These are phyloP conservation scores for Psittacula derbiana DNA, from an alignment of 2,797 vertebrate species.

Conservation along the genomic window DNA sequence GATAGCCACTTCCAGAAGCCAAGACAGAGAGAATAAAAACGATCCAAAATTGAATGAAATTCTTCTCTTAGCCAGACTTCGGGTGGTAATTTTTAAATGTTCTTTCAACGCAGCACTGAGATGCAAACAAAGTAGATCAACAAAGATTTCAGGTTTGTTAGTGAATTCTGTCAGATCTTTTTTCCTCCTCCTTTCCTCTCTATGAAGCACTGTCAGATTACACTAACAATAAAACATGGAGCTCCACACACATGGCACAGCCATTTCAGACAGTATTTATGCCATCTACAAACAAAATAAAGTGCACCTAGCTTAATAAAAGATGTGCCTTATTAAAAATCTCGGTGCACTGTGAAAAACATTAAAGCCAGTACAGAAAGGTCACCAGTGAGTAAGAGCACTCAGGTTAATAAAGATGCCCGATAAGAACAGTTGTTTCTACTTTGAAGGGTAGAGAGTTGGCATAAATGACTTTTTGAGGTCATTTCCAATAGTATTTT, in stretches of 20 bases:
- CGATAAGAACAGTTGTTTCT: fast-evolving
- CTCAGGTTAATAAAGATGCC: background rate
- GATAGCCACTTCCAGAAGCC: background rate
- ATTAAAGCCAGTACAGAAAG: background rate
- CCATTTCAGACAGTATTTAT: background rate
- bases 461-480: background rate
- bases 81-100: background rate
- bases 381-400: background rate
- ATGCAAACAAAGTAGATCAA: background rate
- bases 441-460: background rate
- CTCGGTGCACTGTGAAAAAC: background rate
- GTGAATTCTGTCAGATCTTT: background rate
- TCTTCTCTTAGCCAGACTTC: background rate
- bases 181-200: background rate
- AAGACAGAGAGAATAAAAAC: background rate
- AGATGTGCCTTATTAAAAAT: background rate
- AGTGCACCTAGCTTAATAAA: background rate
- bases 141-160: background rate
- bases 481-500: background rate
- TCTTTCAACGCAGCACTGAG: background rate
- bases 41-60: fast-evolving
- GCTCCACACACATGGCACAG: fast-evolving
- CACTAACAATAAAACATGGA: background rate
- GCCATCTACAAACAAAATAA: background rate
- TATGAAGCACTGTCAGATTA: background rate